phyloP scores from a whole-genome alignment of 2,797 vertebrate species.

The Sebastes melanostomus region DNA sequence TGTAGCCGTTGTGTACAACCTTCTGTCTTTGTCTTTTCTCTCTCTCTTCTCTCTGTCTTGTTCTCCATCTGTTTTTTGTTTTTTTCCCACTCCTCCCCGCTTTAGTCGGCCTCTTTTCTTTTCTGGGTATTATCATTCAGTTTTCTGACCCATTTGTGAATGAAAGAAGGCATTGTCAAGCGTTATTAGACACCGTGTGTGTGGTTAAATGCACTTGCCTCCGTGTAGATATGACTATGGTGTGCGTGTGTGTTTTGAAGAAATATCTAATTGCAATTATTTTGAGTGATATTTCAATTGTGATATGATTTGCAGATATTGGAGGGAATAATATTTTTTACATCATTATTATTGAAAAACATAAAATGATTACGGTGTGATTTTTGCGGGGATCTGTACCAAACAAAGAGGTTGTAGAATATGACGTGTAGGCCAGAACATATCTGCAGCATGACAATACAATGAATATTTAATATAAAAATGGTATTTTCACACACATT shows the following conservation, averaged over 20 bases:
- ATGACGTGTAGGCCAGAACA: no score
- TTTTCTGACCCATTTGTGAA: conserved; percentile 23
- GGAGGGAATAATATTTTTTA: no score
- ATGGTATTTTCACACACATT: no score
- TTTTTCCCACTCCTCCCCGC: background rate
- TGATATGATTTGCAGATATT: no score
- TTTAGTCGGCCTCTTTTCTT: conserved; percentile 28
- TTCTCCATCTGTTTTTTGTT: conserved; percentile 50
- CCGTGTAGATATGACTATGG: background rate
- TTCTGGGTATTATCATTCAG: conserved; percentile 3
- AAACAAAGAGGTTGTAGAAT: no score
- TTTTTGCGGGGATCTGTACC: no score
- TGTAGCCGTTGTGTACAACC: conserved; percentile 53
- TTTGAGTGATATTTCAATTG: no score
- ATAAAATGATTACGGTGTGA: no score
- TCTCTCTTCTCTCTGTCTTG: conserved; percentile 23
- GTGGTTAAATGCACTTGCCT: background rate
- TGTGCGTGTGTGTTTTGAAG: background rate
- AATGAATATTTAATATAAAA: no score
- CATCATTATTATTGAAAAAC: no score
- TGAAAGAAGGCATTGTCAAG: background rate
- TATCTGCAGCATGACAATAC: no score
- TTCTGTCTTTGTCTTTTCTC: conserved; percentile 63
- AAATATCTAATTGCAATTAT: background rate
- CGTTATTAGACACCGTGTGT: background rate